Evolutionary conservation across 1,140 invertebrate genomes (phyloP), one percentile per base, ranked within the genome.

Genomic region (Batillaria attramentaria): DNA sequence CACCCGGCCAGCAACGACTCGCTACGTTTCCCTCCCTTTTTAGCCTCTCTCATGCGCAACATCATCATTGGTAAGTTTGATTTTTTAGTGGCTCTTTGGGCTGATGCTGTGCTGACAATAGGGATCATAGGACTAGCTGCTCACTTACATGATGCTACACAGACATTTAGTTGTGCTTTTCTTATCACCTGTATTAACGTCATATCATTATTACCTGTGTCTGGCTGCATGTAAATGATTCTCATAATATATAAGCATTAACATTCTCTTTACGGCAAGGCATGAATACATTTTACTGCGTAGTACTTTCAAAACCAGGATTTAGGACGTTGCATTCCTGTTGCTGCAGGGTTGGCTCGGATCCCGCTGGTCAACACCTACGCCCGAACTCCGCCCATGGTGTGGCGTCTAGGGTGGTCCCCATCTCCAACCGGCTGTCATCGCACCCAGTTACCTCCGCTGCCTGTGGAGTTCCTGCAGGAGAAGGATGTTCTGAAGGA

Each of bases 401-500:
- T 94, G 8, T 95, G 94, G 94, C 93, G 93, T 80, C 92, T 93
- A 42, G 93, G 93, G 2, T 94, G 94, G 92, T 84, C 90, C 5
- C 90, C 92, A 91, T 93, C 54, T 31, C 86, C 87, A 31, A 84
- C 66, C 72, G 88, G 88, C 33, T 84, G 91, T 16, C 93, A 92
- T 66, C 91, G 93, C 85, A 93, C 94, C 79, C 85, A 92, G 83
- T 92, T 95, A 85, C 92, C 94, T 82, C 91, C 94, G 2, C 84
- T 94, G 54, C 92, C 93, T 6, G 90, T 93, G 2, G 93, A 94
- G 74, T 91, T 92, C 70, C 91, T 97, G n/a, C 94, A 94, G 85
- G 96, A 97, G 86, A 93, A 94, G 84, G 95, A 96, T 84, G 93
- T 97, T 1, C 89, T 97, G 3, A 90, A 90, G 80, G 92, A 93